phyloP scores from a whole-genome alignment of 2,888 invertebrate species.

The Nomada flava region DNA sequence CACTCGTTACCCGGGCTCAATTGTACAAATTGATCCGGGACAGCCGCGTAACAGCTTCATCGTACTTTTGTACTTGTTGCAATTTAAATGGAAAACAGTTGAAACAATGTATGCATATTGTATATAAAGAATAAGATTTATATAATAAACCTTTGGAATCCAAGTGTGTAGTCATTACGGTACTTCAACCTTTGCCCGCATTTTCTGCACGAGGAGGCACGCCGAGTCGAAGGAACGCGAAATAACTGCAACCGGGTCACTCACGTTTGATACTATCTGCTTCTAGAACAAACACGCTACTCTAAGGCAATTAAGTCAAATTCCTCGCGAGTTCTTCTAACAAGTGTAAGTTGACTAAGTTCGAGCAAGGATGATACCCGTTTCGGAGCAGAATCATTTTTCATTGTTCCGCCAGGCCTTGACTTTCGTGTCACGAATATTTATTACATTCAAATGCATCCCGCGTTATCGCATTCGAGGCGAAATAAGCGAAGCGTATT shows the following conservation, averaged over 20 bases:
- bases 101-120: constrained; percentile 55
- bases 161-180: constrained; percentile 26
- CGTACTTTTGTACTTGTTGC: constrained; percentile 69
- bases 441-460: too few relatives aligned
- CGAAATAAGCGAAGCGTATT: neutral
- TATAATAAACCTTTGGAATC: constrained; percentile 66
- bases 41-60: constrained; percentile 34
- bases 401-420: too few relatives aligned
- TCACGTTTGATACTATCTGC: constrained; percentile 27
- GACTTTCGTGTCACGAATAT: too few relatives aligned
- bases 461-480: neutral
- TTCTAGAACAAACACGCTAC: constrained; percentile 4
- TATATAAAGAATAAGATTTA: constrained; percentile 68
- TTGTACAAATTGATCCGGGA: constrained; percentile 31
- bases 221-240: neutral
- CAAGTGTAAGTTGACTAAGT: too few relatives aligned
- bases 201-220: neutral
- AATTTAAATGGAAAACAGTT: constrained; percentile 48
- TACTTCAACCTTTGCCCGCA: constrained; percentile 23
- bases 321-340: constrained; percentile 23
- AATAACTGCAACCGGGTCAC: constrained; percentile 1
- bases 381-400: neutral
- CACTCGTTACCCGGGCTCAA: neutral
- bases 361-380: neutral
- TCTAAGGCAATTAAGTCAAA: constrained; percentile 28